Conservation (phyloP, 2,888 invertebrate species). For the Apamea crenata region DNA sequence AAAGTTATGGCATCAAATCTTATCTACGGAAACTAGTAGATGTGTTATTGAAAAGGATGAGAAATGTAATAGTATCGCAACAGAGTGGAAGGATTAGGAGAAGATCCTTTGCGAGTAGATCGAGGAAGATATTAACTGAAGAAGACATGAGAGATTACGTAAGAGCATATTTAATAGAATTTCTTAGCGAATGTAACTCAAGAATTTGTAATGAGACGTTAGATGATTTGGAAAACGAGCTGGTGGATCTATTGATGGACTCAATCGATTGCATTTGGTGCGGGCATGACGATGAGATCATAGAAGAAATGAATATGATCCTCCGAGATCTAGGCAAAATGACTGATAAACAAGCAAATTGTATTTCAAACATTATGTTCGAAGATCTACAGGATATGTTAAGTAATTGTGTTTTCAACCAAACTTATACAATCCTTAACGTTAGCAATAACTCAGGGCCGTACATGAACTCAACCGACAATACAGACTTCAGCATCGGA, state of each 20-base stretch:
- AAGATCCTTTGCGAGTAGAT: slow-evolving; percentile 23
- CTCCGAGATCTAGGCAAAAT: slow-evolving; percentile 69
- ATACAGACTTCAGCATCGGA: slow-evolving; percentile 52
- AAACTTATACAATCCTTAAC: slow-evolving; percentile 71
- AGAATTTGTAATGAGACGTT: slow-evolving; percentile 59
- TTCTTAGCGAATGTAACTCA: slow-evolving; percentile 64
- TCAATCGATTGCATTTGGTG: slow-evolving; percentile 67
- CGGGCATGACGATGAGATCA: slow-evolving; percentile 65
- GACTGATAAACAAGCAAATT: slow-evolving; percentile 67
- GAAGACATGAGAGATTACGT: slow-evolving; percentile 71
- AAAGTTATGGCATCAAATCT: slow-evolving; percentile 60
- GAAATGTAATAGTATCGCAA: slow-evolving; percentile 40
- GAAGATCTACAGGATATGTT: slow-evolving; percentile 63
- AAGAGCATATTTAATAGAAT: slow-evolving; percentile 67
- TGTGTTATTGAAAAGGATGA: slow-evolving; percentile 67
- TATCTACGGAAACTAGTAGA: slow-evolving; percentile 72
- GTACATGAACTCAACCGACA: slow-evolving; percentile 30
- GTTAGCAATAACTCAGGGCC: slow-evolving; percentile 58
- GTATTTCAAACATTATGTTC: slow-evolving; percentile 68
- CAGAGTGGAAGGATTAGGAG: slow-evolving; percentile 16
- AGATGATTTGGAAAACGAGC: slow-evolving; percentile 72
- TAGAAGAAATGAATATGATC: slow-evolving; percentile 69
- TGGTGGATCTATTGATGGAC: slow-evolving; percentile 72
- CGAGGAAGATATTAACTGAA: slow-evolving; percentile 66
- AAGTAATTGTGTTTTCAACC: slow-evolving; percentile 39